These are phyloP conservation scores for Chydorus sphaericus DNA, from an alignment of 2,888 invertebrate species.

Conservation along the genomic window DNA sequence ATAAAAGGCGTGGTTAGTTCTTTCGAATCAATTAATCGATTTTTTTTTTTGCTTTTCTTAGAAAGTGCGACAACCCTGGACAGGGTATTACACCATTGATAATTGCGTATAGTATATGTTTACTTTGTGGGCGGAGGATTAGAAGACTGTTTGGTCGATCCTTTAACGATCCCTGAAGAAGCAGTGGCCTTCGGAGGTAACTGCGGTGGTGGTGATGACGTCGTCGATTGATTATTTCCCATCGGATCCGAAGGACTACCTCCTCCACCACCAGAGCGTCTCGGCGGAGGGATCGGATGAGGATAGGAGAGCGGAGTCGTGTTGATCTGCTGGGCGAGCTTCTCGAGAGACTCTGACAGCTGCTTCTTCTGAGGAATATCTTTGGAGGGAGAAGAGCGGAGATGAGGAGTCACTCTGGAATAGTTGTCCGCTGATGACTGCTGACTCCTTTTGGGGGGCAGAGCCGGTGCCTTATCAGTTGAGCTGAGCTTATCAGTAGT, in stretches of 20 bases:
- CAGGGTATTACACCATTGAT: no score
- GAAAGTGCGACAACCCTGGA: no score
- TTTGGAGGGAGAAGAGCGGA: not conserved
- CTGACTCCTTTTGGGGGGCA: slow-evolving; percentile 7
- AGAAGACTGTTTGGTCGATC: not conserved
- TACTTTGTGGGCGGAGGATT: no score
- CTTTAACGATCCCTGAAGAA: no score
- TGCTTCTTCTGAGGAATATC: not conserved
- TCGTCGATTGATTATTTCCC: not conserved
- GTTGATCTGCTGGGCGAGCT: slow-evolving; percentile 27
- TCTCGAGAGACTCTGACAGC: slow-evolving; percentile 22
- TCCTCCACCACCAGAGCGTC: not conserved
- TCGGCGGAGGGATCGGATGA: slow-evolving; percentile 1
- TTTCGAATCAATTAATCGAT: not conserved
- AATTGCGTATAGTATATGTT: no score
- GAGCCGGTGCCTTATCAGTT: slow-evolving; percentile 10
- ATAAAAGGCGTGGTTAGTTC: not conserved
- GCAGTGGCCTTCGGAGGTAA: slow-evolving; percentile 9
- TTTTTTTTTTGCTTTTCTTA: not conserved
- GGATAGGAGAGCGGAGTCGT: slow-evolving; percentile 5
- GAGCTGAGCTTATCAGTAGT: not conserved
- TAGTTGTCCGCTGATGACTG: not conserved
- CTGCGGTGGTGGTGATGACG: not conserved
- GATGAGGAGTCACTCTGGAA: not conserved
- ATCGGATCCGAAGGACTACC: not conserved